phyloP scores from a whole-genome alignment of 64 coral and sea anemone genomes.

The Dendronephthya gigantea region DNA sequence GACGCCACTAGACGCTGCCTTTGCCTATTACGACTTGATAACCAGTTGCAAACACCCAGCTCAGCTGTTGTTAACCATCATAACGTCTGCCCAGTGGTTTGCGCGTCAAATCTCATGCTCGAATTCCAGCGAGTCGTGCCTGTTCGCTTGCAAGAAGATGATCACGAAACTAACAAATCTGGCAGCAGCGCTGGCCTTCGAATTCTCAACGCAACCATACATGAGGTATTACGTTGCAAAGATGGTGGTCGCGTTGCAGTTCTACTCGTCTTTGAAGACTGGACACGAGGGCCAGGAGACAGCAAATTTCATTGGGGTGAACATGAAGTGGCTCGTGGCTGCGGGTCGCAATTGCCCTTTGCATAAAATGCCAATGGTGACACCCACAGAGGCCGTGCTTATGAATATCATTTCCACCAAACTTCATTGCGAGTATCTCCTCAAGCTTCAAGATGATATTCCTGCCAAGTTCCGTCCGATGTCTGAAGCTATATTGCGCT shows the following conservation, averaged over 20 bases:
- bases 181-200: conserved; percentile 29
- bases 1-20: conserved; percentile 19
- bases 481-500: conserved; percentile 26
- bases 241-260: conserved; percentile 39
- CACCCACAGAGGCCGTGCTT: conserved; percentile 42
- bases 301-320: background rate
- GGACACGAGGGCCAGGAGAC: conserved; percentile 20
- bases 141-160: conserved; percentile 39
- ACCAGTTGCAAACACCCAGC: background rate
- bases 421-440: conserved; percentile 30
- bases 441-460: conserved; percentile 30
- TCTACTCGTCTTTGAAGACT: conserved; percentile 25
- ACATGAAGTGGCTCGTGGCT: conserved; percentile 35
- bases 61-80: conserved; percentile 21
- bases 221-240: conserved; percentile 32
- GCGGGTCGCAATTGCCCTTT: conserved; percentile 38
- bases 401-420: conserved; percentile 24
- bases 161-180: conserved; percentile 22
- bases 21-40: conserved; percentile 36
- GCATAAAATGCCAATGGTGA: conserved; percentile 37
- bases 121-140: background rate
- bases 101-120: conserved; percentile 22
- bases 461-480: conserved; percentile 22
- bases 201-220: conserved; percentile 35
- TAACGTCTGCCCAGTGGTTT: conserved; percentile 47